Base-by-base conservation (phyloP, 2,888 invertebrate genomes). In the Cephus pulcher region DNA sequence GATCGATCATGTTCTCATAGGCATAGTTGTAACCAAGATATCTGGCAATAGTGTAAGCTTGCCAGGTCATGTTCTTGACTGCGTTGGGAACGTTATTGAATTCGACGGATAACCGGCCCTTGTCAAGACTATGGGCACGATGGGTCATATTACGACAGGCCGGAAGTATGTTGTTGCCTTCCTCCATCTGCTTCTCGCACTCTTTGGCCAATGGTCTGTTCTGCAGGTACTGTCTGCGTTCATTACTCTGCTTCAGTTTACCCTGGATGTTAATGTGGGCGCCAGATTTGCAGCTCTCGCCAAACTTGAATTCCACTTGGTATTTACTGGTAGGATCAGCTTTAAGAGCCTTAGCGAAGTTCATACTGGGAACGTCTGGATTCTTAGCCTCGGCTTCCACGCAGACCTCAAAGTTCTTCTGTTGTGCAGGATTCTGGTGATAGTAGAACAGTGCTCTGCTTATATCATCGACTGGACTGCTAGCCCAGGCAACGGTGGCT, bases 121-220 rank as follows among this genome's bases (percentile, higher is more conserved):
- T 89, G 85, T 95, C 94, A 75, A 94, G 91, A 69, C 93, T 89
- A 82, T 93, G 93, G 6, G 94, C 94, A 80, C 90, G 89, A 33
- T 92, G 87, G 12, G 93, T 93, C 86, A 94, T 92, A 81, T 94
- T 92, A 78, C 93, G 93, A 88, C 95, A 95, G 78, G 93, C 93
- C 4, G 92, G 90, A 78, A 94, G 92, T 87, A 94, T 93, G 81
- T 93, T 91, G 88, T 95, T 93, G 40, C 94, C 94, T 76, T 92
- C 86, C 80, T 92, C 88, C 86, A 93, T 94, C 85, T 94, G 92
- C 79, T 92, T 87, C 73, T 91, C 85, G 87, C 94, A 94, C 85
- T 11, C 74, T 12, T 73, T 79, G 73, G 93, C 93, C 76, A 91
- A 84, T 4, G 92, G 92, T 74, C 90, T 90, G 56, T 92, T 89